These are phyloP conservation scores for Mixornis gularis DNA, from an alignment of 2,113 vertebrate genomes.

Conservation along the genomic window DNA sequence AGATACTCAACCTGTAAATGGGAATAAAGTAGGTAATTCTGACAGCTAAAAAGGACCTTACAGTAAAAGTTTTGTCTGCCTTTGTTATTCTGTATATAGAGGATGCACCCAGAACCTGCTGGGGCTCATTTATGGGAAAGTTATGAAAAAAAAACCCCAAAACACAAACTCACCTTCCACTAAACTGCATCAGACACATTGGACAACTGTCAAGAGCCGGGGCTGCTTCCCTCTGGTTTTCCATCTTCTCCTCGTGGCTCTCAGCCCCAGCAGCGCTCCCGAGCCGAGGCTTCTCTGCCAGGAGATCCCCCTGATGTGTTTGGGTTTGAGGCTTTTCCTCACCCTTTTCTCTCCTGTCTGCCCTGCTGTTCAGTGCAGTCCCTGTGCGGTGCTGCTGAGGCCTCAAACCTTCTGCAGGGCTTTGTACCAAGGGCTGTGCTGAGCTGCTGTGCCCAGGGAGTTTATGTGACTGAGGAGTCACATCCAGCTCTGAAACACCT, in stretches of 20 bases:
- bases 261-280: fast-evolving
- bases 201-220: constrained; percentile 75
- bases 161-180: constrained; percentile 70
- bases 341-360: fast-evolving
- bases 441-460: background rate
- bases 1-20: background rate
- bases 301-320: fast-evolving
- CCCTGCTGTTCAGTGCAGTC: background rate
- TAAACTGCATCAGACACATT: constrained; percentile 78
- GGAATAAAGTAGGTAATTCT: background rate
- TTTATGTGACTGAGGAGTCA: fast-evolving
- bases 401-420: background rate
- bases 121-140: background rate
- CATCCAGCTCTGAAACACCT: background rate
- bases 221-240: background rate
- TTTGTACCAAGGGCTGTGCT: fast-evolving
- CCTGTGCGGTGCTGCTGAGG: background rate
- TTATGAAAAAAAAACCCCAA: background rate
- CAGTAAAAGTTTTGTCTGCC: background rate
- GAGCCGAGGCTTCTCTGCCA: fast-evolving
- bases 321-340: background rate
- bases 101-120: background rate
- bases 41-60: background rate
- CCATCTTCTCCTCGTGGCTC: background rate
- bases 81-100: background rate